Percentiles rank a stretch among this genome's conserved stretches.
phyloP scores from a whole-genome alignment of 2,888 invertebrate genomes.

The Chalcis sispes region DNA sequence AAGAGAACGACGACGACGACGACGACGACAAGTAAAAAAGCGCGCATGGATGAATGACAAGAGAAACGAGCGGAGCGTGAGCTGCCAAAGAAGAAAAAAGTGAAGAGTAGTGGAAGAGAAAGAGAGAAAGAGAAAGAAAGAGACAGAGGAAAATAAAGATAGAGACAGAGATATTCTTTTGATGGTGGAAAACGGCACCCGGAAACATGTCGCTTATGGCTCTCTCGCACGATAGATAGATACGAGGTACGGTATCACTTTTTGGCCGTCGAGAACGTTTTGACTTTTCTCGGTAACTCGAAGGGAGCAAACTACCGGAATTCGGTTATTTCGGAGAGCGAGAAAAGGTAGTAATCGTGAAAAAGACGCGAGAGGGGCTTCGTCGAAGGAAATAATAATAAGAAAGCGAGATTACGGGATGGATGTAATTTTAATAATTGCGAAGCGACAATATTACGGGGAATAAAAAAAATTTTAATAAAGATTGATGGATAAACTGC shows the following conservation, averaged over 20 bases:
- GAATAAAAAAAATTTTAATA: constrained; percentile 18
- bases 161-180: not conserved
- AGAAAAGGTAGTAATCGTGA: too few species aligned
- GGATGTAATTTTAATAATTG: not conserved
- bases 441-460: not conserved
- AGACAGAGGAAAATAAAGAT: constrained; percentile 1
- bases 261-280: too few species aligned
- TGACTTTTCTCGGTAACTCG: too few species aligned
- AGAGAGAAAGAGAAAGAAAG: not conserved
- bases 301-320: too few species aligned
- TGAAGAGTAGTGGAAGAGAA: too few species aligned
- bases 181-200: too few species aligned
- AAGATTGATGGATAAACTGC: constrained; percentile 44
- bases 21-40: not conserved
- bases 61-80: constrained; percentile 4
- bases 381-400: too few species aligned
- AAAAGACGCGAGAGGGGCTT: constrained; percentile 22
- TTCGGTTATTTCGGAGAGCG: too few species aligned
- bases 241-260: too few species aligned
- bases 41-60: constrained; percentile 46
- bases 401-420: constrained; percentile 9
- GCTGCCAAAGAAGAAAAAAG: not conserved
- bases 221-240: too few species aligned
- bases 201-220: too few species aligned
- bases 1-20: too few species aligned